Base-by-base conservation (phyloP, 35 echinoderm and acorn worm genomes). In the Ophioderma brevispina region DNA sequence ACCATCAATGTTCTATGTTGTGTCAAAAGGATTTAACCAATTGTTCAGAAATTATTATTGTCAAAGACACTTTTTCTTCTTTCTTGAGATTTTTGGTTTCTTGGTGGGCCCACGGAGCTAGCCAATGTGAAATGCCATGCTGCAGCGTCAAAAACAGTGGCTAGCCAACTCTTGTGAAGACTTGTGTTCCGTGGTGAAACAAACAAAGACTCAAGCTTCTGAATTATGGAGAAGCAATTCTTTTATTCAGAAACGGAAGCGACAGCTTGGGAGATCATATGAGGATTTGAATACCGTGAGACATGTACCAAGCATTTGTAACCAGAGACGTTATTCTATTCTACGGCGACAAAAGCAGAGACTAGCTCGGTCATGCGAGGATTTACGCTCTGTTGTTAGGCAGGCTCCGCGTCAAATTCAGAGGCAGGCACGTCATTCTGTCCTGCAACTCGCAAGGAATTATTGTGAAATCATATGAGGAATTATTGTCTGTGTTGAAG, bases 321-420 rank as follows among this genome's bases (percentile, higher is more conserved):
- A 25, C 59, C 15, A 18, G 28, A 70, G 59, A 70, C 59, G 59
- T 15, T 70, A 25, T 70, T 70, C 59, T 25, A 1, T 70, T 3
- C 59, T 70, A 25, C 59, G n/a, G 28, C 10, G 28, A 70, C 59
- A 70, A 25, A 70, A 25, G 28, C 28, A 30, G 4, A 6, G 59
- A 70, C 23, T 70, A 30, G 59, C n/a, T 70, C 59, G 59, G n/a
- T 70, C 59, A 70, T 70, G 59, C 59, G 59, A 70, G 59, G 59
- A 70, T 70, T 70, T 70, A 70, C 59, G 59, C 10, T 70, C 59
- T 70, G 28, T 70, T 70, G 23, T 70, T 15, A 70, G 59, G 59
- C 5, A 70, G 23, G 59, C n/a, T 15, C 59, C 59, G 15, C 2
- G n/a, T 25, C 59, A 30, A 30, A 70, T 70, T 70, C 59, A 70